A percentile compares a stretch with the other conserved stretches of the same genome.
Conservation (phyloP, 2,888 invertebrate species). For the Troides aeacus region DNA sequence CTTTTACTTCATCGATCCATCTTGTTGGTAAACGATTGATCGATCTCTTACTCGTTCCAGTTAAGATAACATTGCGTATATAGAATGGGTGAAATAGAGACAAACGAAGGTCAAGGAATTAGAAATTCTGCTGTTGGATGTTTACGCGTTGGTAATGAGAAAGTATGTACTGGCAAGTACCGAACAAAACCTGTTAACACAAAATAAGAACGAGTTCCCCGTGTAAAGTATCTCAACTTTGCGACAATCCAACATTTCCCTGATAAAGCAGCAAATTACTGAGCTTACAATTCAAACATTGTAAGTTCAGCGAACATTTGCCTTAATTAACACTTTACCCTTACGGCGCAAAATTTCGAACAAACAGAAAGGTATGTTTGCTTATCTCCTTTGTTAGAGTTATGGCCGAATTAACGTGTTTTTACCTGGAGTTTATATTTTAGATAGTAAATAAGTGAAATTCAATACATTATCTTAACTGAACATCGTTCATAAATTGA, state of each 20-base stretch:
- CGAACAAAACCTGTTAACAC: not conserved
- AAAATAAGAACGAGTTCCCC: not conserved
- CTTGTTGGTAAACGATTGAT: too few relatives aligned
- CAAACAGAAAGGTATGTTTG: slow-evolving; percentile 23
- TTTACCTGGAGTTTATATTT: not conserved
- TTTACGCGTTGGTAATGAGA: not conserved
- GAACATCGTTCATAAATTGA: too few relatives aligned
- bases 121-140: not conserved
- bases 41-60: too few relatives aligned
- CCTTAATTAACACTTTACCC: slow-evolving; percentile 26
- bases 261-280: slow-evolving; percentile 18
- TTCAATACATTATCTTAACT: not conserved
- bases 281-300: slow-evolving; percentile 22
- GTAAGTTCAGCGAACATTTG: slow-evolving; percentile 23
- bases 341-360: slow-evolving; percentile 22
- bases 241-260: slow-evolving; percentile 10
- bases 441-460: not conserved
- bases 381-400: slow-evolving; percentile 5
- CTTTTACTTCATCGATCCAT: too few relatives aligned
- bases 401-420: slow-evolving; percentile 1
- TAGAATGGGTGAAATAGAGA: too few relatives aligned
- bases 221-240: slow-evolving; percentile 3
- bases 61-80: too few relatives aligned
- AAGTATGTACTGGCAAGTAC: not conserved
- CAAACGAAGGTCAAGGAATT: too few relatives aligned